A percentile compares a stretch with the other conserved stretches of the same genome.
These are phyloP conservation scores for Patella depressa DNA, from an alignment of 2,888 invertebrate species.

Conservation along the genomic window DNA sequence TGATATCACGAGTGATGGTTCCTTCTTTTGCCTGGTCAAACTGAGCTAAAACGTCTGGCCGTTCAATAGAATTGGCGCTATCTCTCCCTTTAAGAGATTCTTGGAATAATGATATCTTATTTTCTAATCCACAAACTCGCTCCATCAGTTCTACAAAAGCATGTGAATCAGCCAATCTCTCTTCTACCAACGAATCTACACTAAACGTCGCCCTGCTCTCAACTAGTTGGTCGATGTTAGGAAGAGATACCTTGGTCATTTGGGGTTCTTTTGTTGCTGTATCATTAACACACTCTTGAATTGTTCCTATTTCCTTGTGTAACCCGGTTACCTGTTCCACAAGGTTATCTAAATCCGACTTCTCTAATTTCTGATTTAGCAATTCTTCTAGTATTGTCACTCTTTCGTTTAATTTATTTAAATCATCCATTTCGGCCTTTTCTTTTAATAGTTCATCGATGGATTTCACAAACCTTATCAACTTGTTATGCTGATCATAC, in stretches of 20 bases:
- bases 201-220: too few species aligned
- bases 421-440: background rate
- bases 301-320: background rate
- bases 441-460: constrained; percentile 55
- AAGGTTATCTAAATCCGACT: background rate
- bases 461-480: constrained; percentile 60
- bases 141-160: constrained; percentile 13
- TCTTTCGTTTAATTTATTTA: background rate
- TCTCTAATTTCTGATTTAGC: background rate
- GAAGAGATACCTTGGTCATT: background rate
- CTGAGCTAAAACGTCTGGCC: background rate
- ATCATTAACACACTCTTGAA: background rate
- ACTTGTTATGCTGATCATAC: constrained; percentile 52
- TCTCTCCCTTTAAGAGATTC: constrained; percentile 38
- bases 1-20: constrained; percentile 20
- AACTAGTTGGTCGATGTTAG: background rate
- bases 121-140: constrained; percentile 37
- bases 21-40: background rate
- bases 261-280: background rate
- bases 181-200: background rate
- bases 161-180: constrained; percentile 9
- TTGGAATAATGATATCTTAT: constrained; percentile 44
- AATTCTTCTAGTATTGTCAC: background rate
- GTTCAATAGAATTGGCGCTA: constrained; percentile 42
- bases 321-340: background rate